Evolutionary conservation across 2,797 vertebrate genomes (phyloP).

Genomic region (Syngnathus acus): DNA sequence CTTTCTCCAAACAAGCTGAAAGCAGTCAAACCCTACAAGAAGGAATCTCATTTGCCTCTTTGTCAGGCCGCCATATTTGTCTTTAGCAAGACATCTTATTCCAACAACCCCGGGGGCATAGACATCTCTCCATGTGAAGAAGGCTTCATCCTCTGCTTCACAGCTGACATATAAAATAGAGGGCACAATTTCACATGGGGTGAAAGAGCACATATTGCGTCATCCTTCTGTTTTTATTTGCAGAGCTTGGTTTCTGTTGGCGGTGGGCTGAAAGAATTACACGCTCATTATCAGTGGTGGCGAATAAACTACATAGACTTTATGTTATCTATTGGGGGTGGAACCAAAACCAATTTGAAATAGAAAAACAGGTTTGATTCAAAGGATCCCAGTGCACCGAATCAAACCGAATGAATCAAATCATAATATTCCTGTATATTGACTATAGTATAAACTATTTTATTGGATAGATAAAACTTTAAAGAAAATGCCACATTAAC

Average conservation of each 20-base stretch:
- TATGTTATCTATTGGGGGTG: neutral
- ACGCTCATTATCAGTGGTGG: neutral
- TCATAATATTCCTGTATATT: no score
- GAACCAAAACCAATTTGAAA: no score
- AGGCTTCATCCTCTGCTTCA: slow-evolving; percentile 36
- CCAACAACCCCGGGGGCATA: slow-evolving; percentile 35
- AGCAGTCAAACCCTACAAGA: slow-evolving; percentile 39
- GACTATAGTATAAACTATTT: no score
- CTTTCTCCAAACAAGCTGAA: slow-evolving; percentile 32
- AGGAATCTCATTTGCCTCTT: slow-evolving; percentile 31
- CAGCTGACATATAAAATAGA: slow-evolving; percentile 29
- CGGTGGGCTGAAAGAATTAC: neutral
- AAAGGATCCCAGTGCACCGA: no score
- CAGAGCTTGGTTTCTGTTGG: no score
- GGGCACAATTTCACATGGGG: slow-evolving; percentile 35
- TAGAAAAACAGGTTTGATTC: no score
- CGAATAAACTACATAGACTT: neutral
- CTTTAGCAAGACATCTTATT: slow-evolving; percentile 50
- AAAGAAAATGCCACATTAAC: no score
- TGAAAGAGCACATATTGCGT: slow-evolving; percentile 30
- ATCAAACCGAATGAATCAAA: no score
- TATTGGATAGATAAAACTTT: no score
- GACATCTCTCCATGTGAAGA: slow-evolving; percentile 17
- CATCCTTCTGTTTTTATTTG: neutral
- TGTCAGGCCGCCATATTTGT: slow-evolving; percentile 32